These are phyloP conservation scores for Cyprinodon diabolis DNA, from an alignment of 2,797 vertebrate genomes.

Conservation along the genomic window DNA sequence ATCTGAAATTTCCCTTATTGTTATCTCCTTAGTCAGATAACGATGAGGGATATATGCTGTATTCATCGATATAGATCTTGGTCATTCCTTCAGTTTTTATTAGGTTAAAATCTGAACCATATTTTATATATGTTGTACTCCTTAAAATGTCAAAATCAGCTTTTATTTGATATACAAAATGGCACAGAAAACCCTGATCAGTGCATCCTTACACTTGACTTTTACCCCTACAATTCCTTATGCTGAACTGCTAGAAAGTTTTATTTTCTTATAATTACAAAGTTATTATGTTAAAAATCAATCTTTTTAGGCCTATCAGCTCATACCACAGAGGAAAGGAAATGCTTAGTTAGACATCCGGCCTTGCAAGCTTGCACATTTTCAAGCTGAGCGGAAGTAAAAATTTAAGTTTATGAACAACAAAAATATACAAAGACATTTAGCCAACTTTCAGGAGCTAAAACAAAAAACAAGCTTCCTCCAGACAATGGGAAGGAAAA, in stretches of 20 bases:
- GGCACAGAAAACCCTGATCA: not conserved
- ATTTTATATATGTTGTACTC: not conserved
- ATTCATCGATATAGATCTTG: too few species aligned
- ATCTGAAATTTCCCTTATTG: too few species aligned
- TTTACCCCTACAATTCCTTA: constrained; percentile 3
- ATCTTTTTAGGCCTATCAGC: not conserved
- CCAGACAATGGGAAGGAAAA: constrained; percentile 45
- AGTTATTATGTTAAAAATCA: not conserved
- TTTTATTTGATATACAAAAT: not conserved
- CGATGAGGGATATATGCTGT: too few species aligned
- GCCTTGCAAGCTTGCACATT: constrained; percentile 7
- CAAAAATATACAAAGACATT: not conserved
- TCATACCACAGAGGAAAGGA: not conserved
- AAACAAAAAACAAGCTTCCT: constrained; percentile 24
- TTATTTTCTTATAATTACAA: not conserved
- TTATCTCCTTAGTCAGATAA: too few species aligned
- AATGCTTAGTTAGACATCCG: constrained; percentile 29
- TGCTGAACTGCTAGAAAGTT: constrained; percentile 3
- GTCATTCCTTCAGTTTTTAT: too few species aligned
- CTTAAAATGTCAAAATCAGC: not conserved
- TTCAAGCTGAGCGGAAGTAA: constrained; percentile 1
- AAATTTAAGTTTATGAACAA: not conserved
- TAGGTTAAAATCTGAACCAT: too few species aligned
- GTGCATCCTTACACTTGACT: not conserved
- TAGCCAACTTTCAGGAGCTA: constrained; percentile 2